Conservation (phyloP, 2,797 vertebrate genomes). For the Crotalus adamanteus region DNA sequence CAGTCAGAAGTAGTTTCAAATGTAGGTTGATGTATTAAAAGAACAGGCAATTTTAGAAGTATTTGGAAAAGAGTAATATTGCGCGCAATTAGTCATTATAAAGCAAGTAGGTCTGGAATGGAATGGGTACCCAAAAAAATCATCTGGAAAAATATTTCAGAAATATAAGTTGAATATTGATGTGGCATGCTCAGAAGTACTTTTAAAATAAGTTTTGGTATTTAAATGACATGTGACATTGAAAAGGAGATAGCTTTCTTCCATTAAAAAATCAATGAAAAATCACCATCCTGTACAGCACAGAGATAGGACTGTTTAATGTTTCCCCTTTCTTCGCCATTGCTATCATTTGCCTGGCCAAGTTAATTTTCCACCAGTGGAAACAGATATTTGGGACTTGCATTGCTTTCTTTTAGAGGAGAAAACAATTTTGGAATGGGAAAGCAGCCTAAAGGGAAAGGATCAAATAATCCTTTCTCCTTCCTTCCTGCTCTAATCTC, state of each 20-base stretch:
- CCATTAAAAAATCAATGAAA: background rate
- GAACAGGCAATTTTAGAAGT: background rate
- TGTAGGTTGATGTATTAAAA: background rate
- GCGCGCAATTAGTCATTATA: background rate
- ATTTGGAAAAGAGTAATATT: too few relatives aligned
- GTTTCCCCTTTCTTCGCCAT: background rate
- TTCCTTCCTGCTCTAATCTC: background rate
- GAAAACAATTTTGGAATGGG: background rate
- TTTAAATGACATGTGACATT: background rate
- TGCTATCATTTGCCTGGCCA: too few relatives aligned
- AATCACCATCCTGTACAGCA: background rate
- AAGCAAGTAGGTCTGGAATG: background rate
- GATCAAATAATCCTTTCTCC: background rate
- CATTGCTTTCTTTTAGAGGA: background rate
- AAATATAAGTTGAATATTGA: background rate
- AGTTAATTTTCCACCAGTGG: background rate
- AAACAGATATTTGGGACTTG: background rate
- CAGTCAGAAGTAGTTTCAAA: background rate
- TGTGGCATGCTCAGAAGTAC: background rate
- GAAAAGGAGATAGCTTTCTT: too few relatives aligned
- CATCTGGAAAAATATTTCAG: background rate
- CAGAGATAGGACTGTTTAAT: background rate
- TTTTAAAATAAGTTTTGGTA: background rate
- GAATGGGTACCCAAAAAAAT: background rate
- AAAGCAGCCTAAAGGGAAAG: background rate